Evolutionary conservation across 2,113 vertebrate genomes (phyloP), one percentile per base, ranked within the genome.

Genomic region (Indicator indicator): DNA sequence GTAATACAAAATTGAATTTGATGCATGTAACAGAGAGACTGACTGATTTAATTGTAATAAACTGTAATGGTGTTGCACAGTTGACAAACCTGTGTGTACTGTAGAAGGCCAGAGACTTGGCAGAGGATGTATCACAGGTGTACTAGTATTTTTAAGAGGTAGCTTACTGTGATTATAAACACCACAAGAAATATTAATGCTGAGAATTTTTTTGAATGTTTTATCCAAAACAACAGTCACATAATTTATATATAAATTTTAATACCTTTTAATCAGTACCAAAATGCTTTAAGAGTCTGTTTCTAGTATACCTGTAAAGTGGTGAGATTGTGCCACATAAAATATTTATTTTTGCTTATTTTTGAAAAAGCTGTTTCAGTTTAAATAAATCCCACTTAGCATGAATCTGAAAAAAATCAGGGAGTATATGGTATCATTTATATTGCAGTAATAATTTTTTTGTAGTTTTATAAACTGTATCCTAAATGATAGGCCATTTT

Each of bases 1-100:
- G 83, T 97, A 97, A 96, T 98, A 85, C 83, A 95, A 64, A 97
- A 96, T 97, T 92, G 91, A 97, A 97, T 97, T 97, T 97, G 94
- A 97, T 97, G 95, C 96, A 72, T 97, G 83, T 98, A 97, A 97
- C 97, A 97, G 92, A 97, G 95, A 97, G 97, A 97, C 97, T 97
- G 97, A 98, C 97, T 97, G 96, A 96, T 97, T 94, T 98, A 98
- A 97, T 97, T 97, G 88, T 97, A 95, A 97, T 93, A 94, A 98
- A 97, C 96, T 97, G 60, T 96, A 96, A 96, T 97, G 96, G 94
- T 98, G 97, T 98, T 98, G 98, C 98, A 98, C 97, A 97, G 97
- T 93, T 96, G 95, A 96, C 94, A 97, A 97, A 97, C 97, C 98
- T 98, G 97, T 98, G 98, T 98, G 98, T 98, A 94, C 97, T 98